Percentiles rank a stretch among this genome's conserved stretches.
phyloP scores from a whole-genome alignment of 2,888 invertebrate species.

The Idaea biselata region DNA sequence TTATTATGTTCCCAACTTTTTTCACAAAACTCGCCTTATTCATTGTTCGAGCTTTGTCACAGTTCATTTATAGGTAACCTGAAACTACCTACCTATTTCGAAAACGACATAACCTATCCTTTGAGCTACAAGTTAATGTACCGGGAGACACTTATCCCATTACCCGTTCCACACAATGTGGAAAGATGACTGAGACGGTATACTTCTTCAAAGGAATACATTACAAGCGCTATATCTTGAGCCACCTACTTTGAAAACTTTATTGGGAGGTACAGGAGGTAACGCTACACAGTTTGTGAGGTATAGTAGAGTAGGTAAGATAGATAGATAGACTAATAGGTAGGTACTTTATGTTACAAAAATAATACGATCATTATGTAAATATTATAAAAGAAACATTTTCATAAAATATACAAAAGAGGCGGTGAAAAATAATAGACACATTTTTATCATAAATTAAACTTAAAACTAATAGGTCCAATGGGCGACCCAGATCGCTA shows the following conservation, averaged over 20 bases:
- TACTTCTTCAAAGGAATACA: constrained; percentile 41
- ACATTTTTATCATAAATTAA: no score
- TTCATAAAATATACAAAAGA: no score
- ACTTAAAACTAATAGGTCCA: no score
- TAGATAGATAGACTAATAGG: no score
- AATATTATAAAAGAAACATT: no score
- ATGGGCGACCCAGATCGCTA: no score
- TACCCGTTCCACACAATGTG: constrained; percentile 18
- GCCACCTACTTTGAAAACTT: constrained; percentile 29
- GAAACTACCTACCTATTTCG: background rate
- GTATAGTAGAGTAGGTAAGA: background rate
- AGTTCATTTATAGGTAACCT: background rate
- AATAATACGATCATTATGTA: no score
- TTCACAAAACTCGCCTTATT: background rate
- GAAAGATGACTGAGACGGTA: constrained; percentile 21
- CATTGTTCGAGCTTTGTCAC: background rate
- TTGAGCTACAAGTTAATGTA: constrained; percentile 43
- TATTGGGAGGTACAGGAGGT: constrained; percentile 21
- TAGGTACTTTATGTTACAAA: no score
- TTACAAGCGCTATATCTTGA: constrained; percentile 38
- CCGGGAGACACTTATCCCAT: constrained; percentile 31
- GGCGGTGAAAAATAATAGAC: no score
- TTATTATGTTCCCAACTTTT: background rate
- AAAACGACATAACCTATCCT: constrained; percentile 26
- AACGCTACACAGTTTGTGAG: background rate